Evolutionary conservation across 2,888 invertebrate genomes (phyloP).

Genomic region (Arge pagana): DNA sequence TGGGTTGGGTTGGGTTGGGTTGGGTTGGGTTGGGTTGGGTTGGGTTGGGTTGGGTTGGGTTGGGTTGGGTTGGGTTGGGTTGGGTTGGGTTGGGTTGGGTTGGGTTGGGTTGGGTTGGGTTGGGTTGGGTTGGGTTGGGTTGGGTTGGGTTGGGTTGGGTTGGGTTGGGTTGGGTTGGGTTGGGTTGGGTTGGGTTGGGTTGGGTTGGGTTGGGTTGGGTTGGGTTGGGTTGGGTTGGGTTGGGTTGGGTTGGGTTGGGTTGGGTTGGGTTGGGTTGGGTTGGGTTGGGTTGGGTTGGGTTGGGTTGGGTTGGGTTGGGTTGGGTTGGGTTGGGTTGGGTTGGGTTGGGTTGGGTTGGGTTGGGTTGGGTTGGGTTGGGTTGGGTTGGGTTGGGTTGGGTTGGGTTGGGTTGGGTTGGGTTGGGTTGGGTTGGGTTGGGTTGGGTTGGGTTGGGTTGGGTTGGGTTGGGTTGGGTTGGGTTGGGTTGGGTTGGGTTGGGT

Average conservation of each 20-base stretch:
- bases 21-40: constrained; percentile 35
- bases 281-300: constrained; percentile 36
- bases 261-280: constrained; percentile 34
- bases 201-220: constrained; percentile 35
- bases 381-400: constrained; percentile 36
- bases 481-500: constrained; percentile 42
- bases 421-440: constrained; percentile 37
- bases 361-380: constrained; percentile 34
- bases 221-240: constrained; percentile 36
- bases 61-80: constrained; percentile 41
- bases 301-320: constrained; percentile 36
- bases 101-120: constrained; percentile 37
- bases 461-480: constrained; percentile 38
- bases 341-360: constrained; percentile 32
- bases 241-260: constrained; percentile 36
- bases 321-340: constrained; percentile 35
- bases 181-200: constrained; percentile 35
- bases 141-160: constrained; percentile 39
- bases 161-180: constrained; percentile 35
- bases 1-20: constrained; percentile 37
- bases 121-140: constrained; percentile 38
- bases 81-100: constrained; percentile 40
- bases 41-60: constrained; percentile 43
- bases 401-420: constrained; percentile 36
- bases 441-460: constrained; percentile 37